Evolutionary conservation across 2,113 vertebrate genomes (phyloP).

Genomic region (Boleophthalmus pectinirostris): DNA sequence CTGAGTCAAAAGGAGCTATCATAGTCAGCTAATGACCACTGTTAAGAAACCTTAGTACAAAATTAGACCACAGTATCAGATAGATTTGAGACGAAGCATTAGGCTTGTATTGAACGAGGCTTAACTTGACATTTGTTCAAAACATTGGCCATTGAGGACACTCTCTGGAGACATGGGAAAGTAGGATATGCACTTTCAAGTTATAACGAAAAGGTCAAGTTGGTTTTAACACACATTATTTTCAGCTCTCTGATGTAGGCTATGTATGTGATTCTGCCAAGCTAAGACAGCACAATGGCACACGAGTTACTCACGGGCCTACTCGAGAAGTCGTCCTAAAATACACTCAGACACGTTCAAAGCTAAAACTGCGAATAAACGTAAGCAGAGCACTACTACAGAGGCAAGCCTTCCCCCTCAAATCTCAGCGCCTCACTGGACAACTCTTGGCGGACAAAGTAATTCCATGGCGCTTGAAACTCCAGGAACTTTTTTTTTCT

Average conservation of each 20-base stretch:
- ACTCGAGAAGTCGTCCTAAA: constrained; percentile 54
- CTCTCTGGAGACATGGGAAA: background rate
- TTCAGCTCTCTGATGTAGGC: constrained; percentile 17
- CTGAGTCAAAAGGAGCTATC: constrained; percentile 32
- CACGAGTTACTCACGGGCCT: constrained; percentile 44
- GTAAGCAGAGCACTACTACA: constrained; percentile 42
- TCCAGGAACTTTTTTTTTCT: constrained; percentile 77
- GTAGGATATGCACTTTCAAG: constrained; percentile 6
- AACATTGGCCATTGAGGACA: background rate
- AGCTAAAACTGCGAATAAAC: constrained; percentile 56
- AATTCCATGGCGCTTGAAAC: constrained; percentile 81
- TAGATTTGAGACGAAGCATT: background rate
- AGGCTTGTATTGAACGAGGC: background rate
- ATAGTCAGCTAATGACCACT: constrained; percentile 37
- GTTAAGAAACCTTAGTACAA: constrained; percentile 11
- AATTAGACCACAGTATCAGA: background rate
- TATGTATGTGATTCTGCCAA: constrained; percentile 14
- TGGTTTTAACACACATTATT: constrained; percentile 10
- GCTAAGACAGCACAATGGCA: constrained; percentile 57
- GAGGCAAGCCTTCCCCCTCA: constrained; percentile 44
- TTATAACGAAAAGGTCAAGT: constrained; percentile 17
- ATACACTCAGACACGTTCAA: constrained; percentile 35
- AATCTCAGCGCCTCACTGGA: constrained; percentile 78
- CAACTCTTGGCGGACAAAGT: constrained; percentile 73
- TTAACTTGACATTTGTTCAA: background rate